Conservation (phyloP, 2,113 vertebrate genomes). For the Proteles cristata region DNA sequence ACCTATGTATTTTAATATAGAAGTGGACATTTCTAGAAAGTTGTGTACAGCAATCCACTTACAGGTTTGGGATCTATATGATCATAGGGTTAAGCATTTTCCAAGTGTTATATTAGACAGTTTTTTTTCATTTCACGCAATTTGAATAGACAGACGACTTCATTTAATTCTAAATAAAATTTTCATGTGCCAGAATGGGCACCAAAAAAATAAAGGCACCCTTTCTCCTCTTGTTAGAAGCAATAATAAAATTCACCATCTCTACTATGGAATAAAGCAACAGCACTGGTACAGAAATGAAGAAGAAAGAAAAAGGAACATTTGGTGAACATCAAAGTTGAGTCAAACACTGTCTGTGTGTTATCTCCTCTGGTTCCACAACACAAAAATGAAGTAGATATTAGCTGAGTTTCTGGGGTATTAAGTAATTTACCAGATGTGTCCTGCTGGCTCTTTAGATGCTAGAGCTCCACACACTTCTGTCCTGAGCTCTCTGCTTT, state of each 20-base stretch:
- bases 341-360: neutral
- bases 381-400: neutral
- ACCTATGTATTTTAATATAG: constrained; percentile 13
- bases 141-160: neutral
- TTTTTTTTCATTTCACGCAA: neutral
- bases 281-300: neutral
- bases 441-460: neutral
- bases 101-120: neutral
- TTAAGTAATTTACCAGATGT: neutral
- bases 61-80: neutral
- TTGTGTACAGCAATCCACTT: neutral
- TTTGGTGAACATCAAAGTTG: neutral
- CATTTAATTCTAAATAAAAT: neutral
- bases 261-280: neutral
- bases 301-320: neutral
- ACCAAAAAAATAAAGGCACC: neutral
- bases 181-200: neutral
- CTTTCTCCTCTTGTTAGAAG: constrained; percentile 42
- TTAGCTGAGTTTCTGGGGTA: neutral
- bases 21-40: constrained; percentile 6
- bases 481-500: neutral
- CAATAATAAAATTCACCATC: neutral
- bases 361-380: neutral
- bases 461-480: neutral
- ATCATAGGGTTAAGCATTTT: constrained; percentile 16